Evolutionary conservation across 2,888 invertebrate genomes (phyloP), one percentile per base, ranked within the genome.

Genomic region (Drosophila barbarae): DNA sequence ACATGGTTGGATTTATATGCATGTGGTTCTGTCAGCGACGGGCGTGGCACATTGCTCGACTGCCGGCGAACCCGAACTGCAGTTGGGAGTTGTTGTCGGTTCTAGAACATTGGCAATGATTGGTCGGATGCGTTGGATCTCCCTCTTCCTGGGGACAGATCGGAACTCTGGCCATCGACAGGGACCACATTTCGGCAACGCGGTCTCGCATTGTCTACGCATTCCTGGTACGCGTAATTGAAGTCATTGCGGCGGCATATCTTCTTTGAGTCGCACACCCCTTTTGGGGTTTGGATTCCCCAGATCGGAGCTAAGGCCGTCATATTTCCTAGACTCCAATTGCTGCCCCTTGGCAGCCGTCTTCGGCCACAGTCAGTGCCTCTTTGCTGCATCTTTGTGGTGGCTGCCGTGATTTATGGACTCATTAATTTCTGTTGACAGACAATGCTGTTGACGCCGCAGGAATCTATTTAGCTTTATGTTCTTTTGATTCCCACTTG

Each of bases 371-470:
- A 56, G 42, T 44, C 18, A 67, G 56, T 57, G 53, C 59, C 63
- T 54, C 41, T 30, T 46, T 30, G 71, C 60, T 60, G 46, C 46
- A 64, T 68, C 64, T 68, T 71, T 69, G 76, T 72, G 74, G 67
- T 78, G 83, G 67, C 76, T 80, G 81, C 69, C 69, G 77, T 87
- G 87, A 87, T 87, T 87, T 87, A 87, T 87, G 87, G 73, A 85
- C 84, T 80, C 87, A 87, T 87, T 87, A 87, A 87, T 87, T 87
- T 87, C 81, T 85, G 87, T 87, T 87, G 87, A 87, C 87, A 87
- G 86, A 85, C 87, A 82, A 84, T 80, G 84, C 77, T 87, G 87
- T 87, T 86, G 85, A 81, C 87, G 86, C 81, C 77, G 74, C 77
- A 75, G 74, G 73, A 82, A 77, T 81, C 76, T 77, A 85, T 84